These are phyloP conservation scores for Karalla daura DNA, from an alignment of 2,797 vertebrate genomes.

Conservation along the genomic window DNA sequence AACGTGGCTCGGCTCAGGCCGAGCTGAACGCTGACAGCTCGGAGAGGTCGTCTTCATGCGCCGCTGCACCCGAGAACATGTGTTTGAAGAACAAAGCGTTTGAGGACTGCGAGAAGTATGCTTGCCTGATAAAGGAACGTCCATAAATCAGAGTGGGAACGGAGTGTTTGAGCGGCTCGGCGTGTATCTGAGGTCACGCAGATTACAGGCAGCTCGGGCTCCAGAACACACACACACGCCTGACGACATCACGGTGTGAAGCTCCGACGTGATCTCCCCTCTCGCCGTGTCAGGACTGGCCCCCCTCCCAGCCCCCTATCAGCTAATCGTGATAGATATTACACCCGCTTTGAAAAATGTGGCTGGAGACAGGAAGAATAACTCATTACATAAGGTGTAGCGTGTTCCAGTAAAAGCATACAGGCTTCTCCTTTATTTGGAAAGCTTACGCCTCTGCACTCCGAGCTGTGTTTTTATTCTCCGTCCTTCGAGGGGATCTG, in stretches of 20 bases:
- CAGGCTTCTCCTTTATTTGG: constrained; percentile 72
- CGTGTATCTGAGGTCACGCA: constrained; percentile 1
- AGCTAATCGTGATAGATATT: constrained; percentile 68
- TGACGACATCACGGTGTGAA: neutral
- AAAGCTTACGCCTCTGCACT: constrained; percentile 54
- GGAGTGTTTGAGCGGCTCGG: constrained; percentile 1
- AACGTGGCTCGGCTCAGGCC: no score
- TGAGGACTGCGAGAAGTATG: neutral
- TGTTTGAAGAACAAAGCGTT: constrained; percentile 20
- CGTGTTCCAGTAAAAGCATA: constrained; percentile 73
- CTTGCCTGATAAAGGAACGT: neutral
- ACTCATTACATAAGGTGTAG: constrained; percentile 71
- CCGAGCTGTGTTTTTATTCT: constrained; percentile 59
- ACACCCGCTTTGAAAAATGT: constrained; percentile 68
- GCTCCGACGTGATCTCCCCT: constrained; percentile 16
- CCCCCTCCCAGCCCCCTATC: constrained; percentile 46
- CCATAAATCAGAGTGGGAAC: constrained; percentile 17
- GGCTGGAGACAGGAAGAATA: constrained; percentile 63
- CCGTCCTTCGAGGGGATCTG: constrained; percentile 53
- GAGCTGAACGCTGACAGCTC: neutral
- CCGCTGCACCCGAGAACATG: neutral
- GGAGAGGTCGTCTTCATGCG: neutral
- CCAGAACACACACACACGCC: constrained; percentile 11
- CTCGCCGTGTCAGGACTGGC: constrained; percentile 43
- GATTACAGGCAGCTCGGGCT: constrained; percentile 1